phyloP scores from a whole-genome alignment of 2,888 invertebrate genomes.

The Rhamnusium bicolor region DNA sequence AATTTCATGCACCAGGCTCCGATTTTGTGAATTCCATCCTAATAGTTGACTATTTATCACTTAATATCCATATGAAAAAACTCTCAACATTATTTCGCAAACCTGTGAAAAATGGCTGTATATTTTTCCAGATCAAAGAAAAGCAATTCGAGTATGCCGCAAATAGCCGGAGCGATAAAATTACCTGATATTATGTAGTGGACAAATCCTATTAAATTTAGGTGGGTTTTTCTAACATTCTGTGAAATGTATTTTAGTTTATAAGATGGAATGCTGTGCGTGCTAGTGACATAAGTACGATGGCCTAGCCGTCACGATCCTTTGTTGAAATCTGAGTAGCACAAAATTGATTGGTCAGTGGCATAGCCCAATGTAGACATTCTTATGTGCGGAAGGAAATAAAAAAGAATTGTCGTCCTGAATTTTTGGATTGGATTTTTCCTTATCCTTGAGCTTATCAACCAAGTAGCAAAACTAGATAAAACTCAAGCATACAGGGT shows the following conservation, averaged over 20 bases:
- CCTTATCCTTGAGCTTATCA: not conserved
- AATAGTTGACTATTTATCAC: too few species aligned
- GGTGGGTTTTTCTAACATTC: slow-evolving; percentile 9
- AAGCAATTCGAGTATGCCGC: not conserved
- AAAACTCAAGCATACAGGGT: not conserved
- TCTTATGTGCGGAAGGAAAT: not conserved
- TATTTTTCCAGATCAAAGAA: not conserved
- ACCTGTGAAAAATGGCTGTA: not conserved
- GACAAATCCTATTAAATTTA: slow-evolving; percentile 4
- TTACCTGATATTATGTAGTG: slow-evolving; percentile 1
- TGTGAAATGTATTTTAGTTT: not conserved
- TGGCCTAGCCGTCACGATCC: not conserved
- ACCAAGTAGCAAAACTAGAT: not conserved
- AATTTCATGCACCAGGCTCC: too few species aligned
- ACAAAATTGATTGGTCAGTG: not conserved
- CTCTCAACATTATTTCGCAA: not conserved
- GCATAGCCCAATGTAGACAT: not conserved
- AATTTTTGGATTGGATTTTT: not conserved
- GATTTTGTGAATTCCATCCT: too few species aligned
- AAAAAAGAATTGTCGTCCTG: not conserved
- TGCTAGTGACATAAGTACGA: not conserved
- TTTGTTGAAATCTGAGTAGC: not conserved
- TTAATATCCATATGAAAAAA: not conserved
- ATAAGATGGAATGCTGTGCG: not conserved
- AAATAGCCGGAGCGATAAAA: not conserved